These are phyloP conservation scores for Siniperca knerii DNA, from an alignment of 2,113 vertebrate species.

Conservation along the genomic window DNA sequence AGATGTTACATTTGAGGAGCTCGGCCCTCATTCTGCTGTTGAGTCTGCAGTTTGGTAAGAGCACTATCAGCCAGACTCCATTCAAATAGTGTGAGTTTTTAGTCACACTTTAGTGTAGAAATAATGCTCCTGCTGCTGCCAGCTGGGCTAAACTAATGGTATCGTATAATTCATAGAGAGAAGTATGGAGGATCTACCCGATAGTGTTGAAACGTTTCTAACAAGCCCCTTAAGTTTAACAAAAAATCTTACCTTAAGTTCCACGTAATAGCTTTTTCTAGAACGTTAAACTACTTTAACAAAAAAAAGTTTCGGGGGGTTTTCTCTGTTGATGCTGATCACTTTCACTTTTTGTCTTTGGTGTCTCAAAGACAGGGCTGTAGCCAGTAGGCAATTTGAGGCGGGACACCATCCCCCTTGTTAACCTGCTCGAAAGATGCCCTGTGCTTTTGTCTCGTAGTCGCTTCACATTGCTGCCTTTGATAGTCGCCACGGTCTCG, in stretches of 20 bases:
- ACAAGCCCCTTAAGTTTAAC: background rate
- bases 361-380: too few relatives aligned
- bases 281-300: background rate
- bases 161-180: background rate
- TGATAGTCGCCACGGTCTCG: too few relatives aligned
- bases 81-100: background rate
- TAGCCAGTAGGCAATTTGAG: too few relatives aligned
- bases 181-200: background rate
- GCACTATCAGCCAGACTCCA: background rate
- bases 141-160: background rate
- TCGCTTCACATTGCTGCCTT: too few relatives aligned
- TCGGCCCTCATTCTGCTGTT: constrained; percentile 56
- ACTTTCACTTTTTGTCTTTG: background rate
- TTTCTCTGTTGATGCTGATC: background rate
- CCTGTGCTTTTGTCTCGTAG: too few relatives aligned
- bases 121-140: background rate
- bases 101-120: background rate
- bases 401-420: too few relatives aligned
- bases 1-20: constrained; percentile 41
- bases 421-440: too few relatives aligned
- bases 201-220: background rate
- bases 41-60: constrained; percentile 70
- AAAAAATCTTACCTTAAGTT: background rate
- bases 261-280: background rate
- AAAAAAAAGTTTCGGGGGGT: background rate